Conservation (phyloP, 1,140 invertebrate genomes). For the Papilio aristodemus region DNA sequence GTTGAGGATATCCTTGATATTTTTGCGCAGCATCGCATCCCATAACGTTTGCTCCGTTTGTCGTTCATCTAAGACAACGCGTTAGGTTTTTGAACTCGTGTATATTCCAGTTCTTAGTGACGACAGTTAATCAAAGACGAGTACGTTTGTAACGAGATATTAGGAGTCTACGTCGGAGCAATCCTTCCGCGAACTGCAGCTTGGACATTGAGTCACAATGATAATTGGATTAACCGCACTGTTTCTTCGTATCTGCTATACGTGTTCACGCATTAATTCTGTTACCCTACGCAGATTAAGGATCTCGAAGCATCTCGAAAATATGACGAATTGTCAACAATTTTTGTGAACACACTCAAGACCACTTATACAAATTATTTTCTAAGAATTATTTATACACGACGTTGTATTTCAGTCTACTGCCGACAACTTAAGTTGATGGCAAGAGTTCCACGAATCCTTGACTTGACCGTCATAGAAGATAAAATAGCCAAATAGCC, state of each 20-base stretch:
- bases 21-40: no score
- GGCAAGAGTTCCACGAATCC: no score
- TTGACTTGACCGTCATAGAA: no score
- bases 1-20: no score
- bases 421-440: no score
- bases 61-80: background rate
- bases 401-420: no score
- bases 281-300: constrained; percentile 27
- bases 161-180: constrained; percentile 4
- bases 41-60: background rate
- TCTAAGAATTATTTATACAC: no score
- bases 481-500: no score
- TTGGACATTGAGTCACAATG: constrained; percentile 57
- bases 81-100: background rate
- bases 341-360: background rate
- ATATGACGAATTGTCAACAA: background rate
- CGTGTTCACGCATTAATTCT: constrained; percentile 34
- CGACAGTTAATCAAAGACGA: background rate
- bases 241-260: constrained; percentile 39
- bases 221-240: constrained; percentile 59
- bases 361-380: no score
- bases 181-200: constrained; percentile 57
- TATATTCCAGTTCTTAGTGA: constrained; percentile 12
- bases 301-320: constrained; percentile 30
- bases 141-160: background rate